Conservation (phyloP, 2,888 invertebrate species). For the Callinectes sapidus region DNA sequence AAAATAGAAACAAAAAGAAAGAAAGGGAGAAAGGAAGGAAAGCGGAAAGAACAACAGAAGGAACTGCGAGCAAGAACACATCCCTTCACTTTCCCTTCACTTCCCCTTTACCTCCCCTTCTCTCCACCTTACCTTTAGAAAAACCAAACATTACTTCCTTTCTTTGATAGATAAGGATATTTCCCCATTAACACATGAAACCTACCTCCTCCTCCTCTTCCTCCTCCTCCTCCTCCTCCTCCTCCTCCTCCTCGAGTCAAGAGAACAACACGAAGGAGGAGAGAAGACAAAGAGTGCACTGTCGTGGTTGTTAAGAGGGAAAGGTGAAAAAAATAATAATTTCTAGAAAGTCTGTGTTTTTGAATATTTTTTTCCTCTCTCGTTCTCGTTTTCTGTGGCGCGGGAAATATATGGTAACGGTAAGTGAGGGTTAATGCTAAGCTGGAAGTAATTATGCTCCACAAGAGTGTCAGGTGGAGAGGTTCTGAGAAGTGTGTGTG, state of each 20-base stretch:
- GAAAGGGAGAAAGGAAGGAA: background rate
- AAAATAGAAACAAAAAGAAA: background rate
- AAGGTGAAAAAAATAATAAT: too few species aligned
- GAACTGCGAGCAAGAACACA: background rate
- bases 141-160: background rate
- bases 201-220: background rate
- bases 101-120: background rate
- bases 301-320: too few species aligned
- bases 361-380: too few species aligned
- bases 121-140: background rate
- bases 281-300: background rate
- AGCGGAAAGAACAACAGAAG: background rate
- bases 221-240: slow-evolving; percentile 3
- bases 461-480: background rate
- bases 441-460: too few species aligned
- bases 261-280: background rate
- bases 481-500: background rate
- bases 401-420: too few species aligned
- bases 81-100: background rate
- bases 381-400: too few species aligned
- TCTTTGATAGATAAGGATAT: background rate
- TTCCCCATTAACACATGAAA: background rate
- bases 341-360: too few species aligned
- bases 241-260: background rate
- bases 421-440: too few species aligned